Conservation (phyloP, 2,888 invertebrate genomes). For the Acanthococcus lagerstroemiae region DNA sequence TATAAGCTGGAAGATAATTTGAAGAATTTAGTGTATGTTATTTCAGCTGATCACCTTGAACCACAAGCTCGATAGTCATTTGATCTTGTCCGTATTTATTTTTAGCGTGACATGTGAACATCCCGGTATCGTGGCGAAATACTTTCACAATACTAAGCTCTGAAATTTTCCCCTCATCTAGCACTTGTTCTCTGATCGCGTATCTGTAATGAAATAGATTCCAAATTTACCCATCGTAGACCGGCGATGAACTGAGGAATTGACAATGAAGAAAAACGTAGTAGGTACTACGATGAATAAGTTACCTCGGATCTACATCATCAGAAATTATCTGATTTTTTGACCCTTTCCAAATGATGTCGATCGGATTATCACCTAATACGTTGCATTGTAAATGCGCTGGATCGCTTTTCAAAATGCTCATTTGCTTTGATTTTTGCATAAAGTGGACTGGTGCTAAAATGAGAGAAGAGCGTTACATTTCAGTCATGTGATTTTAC, state of each 20-base stretch:
- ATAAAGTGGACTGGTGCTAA: slow-evolving; percentile 74
- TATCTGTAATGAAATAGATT: slow-evolving; percentile 45
- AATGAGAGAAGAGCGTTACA: neutral
- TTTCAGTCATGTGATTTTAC: neutral
- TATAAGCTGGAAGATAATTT: neutral
- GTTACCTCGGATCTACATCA: slow-evolving; percentile 57
- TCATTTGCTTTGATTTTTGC: slow-evolving; percentile 70
- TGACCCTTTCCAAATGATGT: slow-evolving; percentile 66
- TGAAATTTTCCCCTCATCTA: slow-evolving; percentile 73
- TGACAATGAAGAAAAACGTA: too few species aligned
- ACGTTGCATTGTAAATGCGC: slow-evolving; percentile 78
- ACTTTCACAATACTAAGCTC: slow-evolving; percentile 75
- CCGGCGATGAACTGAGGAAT: neutral
- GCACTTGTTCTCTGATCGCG: slow-evolving; percentile 62
- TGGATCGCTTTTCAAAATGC: slow-evolving; percentile 70
- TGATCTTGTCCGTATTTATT: slow-evolving; percentile 85
- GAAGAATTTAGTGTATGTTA: neutral
- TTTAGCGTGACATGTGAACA: slow-evolving; percentile 75
- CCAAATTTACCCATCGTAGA: neutral
- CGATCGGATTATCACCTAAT: slow-evolving; percentile 76
- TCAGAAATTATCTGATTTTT: slow-evolving; percentile 64
- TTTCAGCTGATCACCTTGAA: slow-evolving; percentile 59
- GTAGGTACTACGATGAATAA: neutral
- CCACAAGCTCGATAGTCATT: slow-evolving; percentile 79
- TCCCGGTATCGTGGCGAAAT: slow-evolving; percentile 77